phyloP scores from a whole-genome alignment of 92 coral and sea anemone genomes.

The Zoanthus sansibaricus region DNA sequence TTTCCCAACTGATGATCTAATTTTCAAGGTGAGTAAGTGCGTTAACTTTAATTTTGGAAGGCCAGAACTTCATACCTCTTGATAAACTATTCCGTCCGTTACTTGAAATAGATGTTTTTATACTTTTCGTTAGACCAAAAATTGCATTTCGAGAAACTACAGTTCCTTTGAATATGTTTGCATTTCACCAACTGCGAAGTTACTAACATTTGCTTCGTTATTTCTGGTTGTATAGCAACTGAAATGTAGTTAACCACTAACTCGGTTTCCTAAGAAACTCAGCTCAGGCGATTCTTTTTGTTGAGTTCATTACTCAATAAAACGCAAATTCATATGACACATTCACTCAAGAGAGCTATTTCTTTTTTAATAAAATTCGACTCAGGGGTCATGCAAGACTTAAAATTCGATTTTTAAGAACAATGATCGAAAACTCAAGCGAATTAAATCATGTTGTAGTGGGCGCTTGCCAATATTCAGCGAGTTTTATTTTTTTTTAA shows the following conservation, averaged over 20 bases:
- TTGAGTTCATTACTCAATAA: neutral
- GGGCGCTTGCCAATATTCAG: slow-evolving; percentile 1
- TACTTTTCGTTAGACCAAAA: too few species aligned
- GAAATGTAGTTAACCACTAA: neutral
- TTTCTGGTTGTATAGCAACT: too few species aligned
- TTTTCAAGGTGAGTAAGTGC: neutral
- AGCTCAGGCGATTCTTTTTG: neutral
- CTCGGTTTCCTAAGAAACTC: neutral
- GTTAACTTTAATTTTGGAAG: neutral
- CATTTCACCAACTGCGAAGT: too few species aligned
- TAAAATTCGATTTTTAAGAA: neutral
- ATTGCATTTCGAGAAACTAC: too few species aligned
- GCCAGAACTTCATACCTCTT: neutral
- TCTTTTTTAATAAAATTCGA: neutral
- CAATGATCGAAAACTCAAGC: neutral
- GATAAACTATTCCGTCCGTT: too few species aligned
- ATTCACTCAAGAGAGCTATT: neutral
- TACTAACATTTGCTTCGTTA: too few species aligned
- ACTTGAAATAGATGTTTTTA: too few species aligned
- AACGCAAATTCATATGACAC: neutral
- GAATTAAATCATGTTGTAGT: neutral
- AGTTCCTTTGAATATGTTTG: too few species aligned
- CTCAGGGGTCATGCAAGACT: neutral
- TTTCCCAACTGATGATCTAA: neutral
- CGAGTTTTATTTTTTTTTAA: neutral